These are phyloP conservation scores for Eumeta japonica DNA, from an alignment of 1,140 invertebrate species.

Conservation along the genomic window DNA sequence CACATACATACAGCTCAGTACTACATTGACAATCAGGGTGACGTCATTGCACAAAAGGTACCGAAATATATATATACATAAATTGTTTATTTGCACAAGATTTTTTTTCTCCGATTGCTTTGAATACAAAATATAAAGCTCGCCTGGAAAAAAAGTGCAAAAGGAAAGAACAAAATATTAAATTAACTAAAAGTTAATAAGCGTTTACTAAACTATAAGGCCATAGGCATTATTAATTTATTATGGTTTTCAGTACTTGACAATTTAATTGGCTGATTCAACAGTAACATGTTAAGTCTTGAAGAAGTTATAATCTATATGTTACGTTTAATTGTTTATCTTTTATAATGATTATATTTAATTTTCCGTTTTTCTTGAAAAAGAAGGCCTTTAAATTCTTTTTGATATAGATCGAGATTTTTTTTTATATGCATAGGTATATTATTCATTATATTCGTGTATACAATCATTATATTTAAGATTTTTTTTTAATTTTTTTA, in stretches of 20 bases:
- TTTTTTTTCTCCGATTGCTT: constrained; percentile 10
- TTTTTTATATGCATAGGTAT: constrained; percentile 4
- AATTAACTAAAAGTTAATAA: constrained; percentile 10
- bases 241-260: constrained; percentile 1
- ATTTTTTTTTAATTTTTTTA: neutral
- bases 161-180: too few relatives aligned
- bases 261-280: too few relatives aligned
- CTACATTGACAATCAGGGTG: constrained; percentile 71
- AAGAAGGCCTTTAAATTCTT: neutral
- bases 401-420: neutral
- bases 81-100: constrained; percentile 1
- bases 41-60: constrained; percentile 68
- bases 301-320: too few relatives aligned
- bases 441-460: too few relatives aligned
- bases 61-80: constrained; percentile 10
- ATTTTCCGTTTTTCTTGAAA: too few relatives aligned
- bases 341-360: too few relatives aligned
- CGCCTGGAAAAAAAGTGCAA: too few relatives aligned
- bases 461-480: constrained; percentile 3
- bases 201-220: constrained; percentile 21
- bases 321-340: too few relatives aligned
- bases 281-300: too few relatives aligned
- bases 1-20: constrained; percentile 74
- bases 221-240: constrained; percentile 2
- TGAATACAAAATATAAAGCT: too few relatives aligned